phyloP scores from a whole-genome alignment of 2,888 invertebrate species.

The Caenorhabditis doughertyi region DNA sequence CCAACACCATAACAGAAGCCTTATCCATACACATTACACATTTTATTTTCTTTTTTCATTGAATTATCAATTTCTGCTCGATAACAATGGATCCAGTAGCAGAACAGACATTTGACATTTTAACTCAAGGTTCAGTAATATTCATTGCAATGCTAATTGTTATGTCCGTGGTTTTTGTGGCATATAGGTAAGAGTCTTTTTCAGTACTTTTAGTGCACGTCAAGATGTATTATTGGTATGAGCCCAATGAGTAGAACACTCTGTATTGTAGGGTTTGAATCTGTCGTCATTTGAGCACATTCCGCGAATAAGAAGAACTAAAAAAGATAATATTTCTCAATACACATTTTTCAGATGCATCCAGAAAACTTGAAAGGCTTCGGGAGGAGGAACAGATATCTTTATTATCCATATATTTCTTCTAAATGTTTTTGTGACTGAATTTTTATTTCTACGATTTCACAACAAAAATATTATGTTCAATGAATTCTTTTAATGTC shows the following conservation, averaged over 20 bases:
- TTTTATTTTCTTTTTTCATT: neutral
- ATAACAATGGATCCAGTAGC: conserved; percentile 56
- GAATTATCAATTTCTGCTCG: neutral
- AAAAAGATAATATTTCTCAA: neutral
- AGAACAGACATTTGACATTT: conserved; percentile 64
- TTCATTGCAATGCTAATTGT: conserved; percentile 63
- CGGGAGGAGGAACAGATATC: too few species aligned
- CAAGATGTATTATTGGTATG: neutral
- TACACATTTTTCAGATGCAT: conserved; percentile 58
- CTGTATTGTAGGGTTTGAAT: conserved; percentile 35
- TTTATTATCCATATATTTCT: neutral
- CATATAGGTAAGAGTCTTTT: conserved; percentile 66
- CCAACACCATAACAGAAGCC: conserved; percentile 29
- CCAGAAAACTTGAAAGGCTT: conserved; percentile 64
- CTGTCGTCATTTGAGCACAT: neutral
- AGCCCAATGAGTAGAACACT: neutral
- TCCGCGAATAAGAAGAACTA: neutral
- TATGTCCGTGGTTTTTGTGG: conserved; percentile 57
- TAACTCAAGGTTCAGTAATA: conserved; percentile 65
- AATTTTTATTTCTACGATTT: neutral
- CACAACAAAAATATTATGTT: neutral
- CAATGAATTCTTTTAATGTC: neutral
- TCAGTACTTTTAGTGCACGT: neutral
- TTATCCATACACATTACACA: conserved; percentile 34
- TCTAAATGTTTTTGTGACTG: too few species aligned